Conservation (phyloP, 2,113 vertebrate genomes). For the Solea senegalensis region DNA sequence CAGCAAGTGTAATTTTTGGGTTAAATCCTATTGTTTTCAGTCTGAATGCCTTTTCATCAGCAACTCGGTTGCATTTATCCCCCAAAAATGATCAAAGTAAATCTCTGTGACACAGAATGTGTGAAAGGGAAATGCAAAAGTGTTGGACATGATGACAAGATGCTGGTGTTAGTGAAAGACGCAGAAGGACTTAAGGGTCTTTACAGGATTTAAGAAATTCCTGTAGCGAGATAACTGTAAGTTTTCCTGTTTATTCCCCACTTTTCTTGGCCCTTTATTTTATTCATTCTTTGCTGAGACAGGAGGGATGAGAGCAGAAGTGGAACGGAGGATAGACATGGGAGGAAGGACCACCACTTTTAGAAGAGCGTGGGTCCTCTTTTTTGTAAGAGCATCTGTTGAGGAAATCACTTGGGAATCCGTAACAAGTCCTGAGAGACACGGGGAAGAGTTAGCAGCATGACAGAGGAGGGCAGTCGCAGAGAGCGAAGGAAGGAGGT, state of each 20-base stretch:
- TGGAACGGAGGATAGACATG: neutral
- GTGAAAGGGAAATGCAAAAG: neutral
- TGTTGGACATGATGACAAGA: conserved; percentile 19
- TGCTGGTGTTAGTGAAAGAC: neutral
- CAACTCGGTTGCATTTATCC: neutral
- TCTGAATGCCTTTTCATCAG: conserved; percentile 2
- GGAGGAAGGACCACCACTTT: conserved; percentile 13
- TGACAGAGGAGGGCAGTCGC: conserved; percentile 10
- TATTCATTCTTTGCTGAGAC: neutral
- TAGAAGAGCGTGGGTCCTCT: conserved; percentile 13
- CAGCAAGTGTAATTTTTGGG: conserved; percentile 18
- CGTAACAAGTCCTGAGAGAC: conserved; percentile 77
- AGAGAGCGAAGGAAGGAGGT: conserved; percentile 5
- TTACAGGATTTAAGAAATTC: conserved; percentile 30
- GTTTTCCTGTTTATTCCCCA: neutral
- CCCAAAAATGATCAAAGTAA: neutral
- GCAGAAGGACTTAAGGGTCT: conserved; percentile 7
- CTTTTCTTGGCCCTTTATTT: neutral
- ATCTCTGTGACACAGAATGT: neutral
- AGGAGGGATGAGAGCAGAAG: neutral
- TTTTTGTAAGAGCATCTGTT: conserved; percentile 7
- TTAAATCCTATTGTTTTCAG: conserved; percentile 6
- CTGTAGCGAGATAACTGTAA: neutral
- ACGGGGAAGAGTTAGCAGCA: conserved; percentile 5
- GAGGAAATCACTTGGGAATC: conserved; percentile 43